phyloP scores from a whole-genome alignment of 2,888 invertebrate genomes.

The Brenthis hecate region DNA sequence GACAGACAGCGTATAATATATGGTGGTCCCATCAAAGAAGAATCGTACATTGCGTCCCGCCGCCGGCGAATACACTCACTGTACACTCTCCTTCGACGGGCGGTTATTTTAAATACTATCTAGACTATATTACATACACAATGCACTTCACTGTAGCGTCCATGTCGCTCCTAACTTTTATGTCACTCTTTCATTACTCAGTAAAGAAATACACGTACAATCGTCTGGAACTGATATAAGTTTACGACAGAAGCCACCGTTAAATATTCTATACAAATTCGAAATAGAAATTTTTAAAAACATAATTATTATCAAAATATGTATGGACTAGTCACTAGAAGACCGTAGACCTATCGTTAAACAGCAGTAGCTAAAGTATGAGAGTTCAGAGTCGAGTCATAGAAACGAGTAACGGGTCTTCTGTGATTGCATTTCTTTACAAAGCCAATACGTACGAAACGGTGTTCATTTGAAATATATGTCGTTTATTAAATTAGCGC shows the following conservation, averaged over 20 bases:
- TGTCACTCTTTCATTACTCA: neutral
- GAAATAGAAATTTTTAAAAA: no score
- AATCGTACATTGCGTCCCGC: neutral
- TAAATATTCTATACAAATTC: no score
- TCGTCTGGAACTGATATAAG: neutral
- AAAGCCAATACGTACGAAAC: neutral
- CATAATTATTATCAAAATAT: no score
- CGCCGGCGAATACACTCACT: neutral
- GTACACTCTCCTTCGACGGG: constrained; percentile 4
- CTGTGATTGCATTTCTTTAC: constrained; percentile 14
- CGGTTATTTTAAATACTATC: constrained; percentile 19
- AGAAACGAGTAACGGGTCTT: no score
- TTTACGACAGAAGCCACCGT: no score
- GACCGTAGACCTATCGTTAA: no score
- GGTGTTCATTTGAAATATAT: neutral
- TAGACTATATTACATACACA: constrained; percentile 27
- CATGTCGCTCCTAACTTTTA: constrained; percentile 9
- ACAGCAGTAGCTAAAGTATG: no score
- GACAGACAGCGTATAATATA: constrained; percentile 3
- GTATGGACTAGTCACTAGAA: no score
- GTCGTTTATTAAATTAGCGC: neutral
- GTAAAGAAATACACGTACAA: constrained; percentile 13
- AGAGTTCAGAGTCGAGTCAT: no score
- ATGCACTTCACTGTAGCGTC: constrained; percentile 31
- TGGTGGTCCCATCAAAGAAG: neutral